Evolutionary conservation across 2,888 invertebrate species (phyloP).

Genomic region (Thyatira batis): DNA sequence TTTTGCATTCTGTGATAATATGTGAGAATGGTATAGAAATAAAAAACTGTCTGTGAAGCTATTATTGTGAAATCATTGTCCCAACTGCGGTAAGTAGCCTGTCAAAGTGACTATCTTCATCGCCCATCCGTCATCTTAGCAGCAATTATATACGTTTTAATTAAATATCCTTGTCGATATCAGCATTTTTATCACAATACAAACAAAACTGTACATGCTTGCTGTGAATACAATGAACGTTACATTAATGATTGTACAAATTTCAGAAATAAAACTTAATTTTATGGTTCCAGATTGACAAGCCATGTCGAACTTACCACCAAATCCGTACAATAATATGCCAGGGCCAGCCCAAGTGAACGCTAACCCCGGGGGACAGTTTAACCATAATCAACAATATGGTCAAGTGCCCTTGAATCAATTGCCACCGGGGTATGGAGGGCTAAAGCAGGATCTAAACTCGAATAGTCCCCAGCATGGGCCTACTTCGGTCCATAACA

Average conservation of each 20-base stretch:
- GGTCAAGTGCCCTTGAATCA: slow-evolving; percentile 60
- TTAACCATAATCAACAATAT: slow-evolving; percentile 51
- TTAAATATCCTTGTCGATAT: slow-evolving; percentile 55
- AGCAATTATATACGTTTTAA: slow-evolving; percentile 76
- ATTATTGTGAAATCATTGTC: slow-evolving; percentile 52
- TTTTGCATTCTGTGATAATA: slow-evolving; percentile 60
- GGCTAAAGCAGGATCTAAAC: slow-evolving; percentile 65
- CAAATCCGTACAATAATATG: slow-evolving; percentile 63
- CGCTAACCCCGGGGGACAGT: slow-evolving; percentile 48
- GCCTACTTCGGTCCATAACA: slow-evolving; percentile 40
- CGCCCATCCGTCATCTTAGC: slow-evolving; percentile 65
- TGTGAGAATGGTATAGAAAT: slow-evolving; percentile 70
- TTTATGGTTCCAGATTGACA: slow-evolving; percentile 68
- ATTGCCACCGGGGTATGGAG: slow-evolving; percentile 56
- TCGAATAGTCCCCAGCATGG: slow-evolving; percentile 62
- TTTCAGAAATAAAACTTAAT: slow-evolving; percentile 24
- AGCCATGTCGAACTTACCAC: slow-evolving; percentile 76
- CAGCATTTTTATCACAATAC: slow-evolving; percentile 54
- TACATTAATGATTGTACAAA: slow-evolving; percentile 10
- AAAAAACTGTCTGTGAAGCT: slow-evolving; percentile 54
- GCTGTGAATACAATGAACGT: slow-evolving; percentile 11
- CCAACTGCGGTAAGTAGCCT: slow-evolving; percentile 58
- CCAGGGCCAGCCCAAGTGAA: slow-evolving; percentile 55
- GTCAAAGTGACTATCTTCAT: slow-evolving; percentile 31
- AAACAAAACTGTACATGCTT: slow-evolving; percentile 39